Conservation (phyloP, 2,113 vertebrate genomes). For the Pterocles orientalis region DNA sequence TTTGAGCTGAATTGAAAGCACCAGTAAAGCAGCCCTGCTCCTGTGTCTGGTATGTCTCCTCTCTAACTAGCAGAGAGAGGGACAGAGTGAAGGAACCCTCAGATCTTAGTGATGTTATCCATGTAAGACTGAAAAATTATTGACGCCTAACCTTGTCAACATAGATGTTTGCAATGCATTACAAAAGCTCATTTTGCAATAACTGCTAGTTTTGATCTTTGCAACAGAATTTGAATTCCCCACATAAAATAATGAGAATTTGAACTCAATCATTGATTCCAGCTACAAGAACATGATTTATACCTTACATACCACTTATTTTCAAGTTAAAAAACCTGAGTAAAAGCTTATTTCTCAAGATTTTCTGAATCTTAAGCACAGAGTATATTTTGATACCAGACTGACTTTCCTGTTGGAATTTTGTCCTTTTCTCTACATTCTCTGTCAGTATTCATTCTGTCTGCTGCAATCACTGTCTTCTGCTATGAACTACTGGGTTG, state of each 20-base stretch:
- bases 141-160: neutral
- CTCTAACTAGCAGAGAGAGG: neutral
- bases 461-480: neutral
- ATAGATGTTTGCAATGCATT: neutral
- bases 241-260: neutral
- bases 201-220: neutral
- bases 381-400: neutral
- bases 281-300: neutral
- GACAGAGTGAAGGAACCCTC: neutral
- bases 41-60: neutral
- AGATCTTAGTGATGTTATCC: neutral
- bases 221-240: neutral
- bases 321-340: neutral
- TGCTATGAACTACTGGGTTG: neutral
- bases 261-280: neutral
- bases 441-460: neutral
- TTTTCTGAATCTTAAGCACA: neutral
- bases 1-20: neutral
- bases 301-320: neutral
- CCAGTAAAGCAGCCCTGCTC: neutral
- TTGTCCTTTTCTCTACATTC: neutral
- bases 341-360: neutral
- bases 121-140: neutral
- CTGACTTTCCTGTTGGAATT: neutral
- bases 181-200: neutral